phyloP scores from a whole-genome alignment of 2,888 invertebrate species.

The Tetragonula carbonaria region DNA sequence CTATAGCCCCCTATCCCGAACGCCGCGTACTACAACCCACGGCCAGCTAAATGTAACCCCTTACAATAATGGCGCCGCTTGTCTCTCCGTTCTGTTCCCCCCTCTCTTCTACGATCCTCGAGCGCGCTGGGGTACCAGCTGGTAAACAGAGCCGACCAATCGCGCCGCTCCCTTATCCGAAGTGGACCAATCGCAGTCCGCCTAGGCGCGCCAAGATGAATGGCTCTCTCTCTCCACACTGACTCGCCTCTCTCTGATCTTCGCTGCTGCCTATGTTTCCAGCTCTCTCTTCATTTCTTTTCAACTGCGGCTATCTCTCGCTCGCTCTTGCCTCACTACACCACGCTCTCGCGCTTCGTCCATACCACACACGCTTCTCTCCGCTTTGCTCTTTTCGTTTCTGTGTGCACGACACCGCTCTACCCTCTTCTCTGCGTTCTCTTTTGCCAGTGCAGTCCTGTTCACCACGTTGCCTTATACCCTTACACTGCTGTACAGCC shows the following conservation, averaged over 20 bases:
- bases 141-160: conserved; percentile 84
- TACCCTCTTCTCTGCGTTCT: conserved; percentile 45
- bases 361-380: conserved; percentile 44
- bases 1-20: conserved; percentile 93
- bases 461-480: conserved; percentile 74
- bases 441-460: conserved; percentile 67
- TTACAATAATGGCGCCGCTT: conserved; percentile 85
- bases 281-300: conserved; percentile 62
- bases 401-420: conserved; percentile 26
- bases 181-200: conserved; percentile 79
- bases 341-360: conserved; percentile 51
- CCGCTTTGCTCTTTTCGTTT: conserved; percentile 42
- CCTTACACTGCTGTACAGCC: conserved; percentile 48
- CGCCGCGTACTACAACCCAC: conserved; percentile 86
- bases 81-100: conserved; percentile 84
- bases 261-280: conserved; percentile 63
- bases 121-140: conserved; percentile 84
- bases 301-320: conserved; percentile 56
- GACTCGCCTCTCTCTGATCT: conserved; percentile 81
- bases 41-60: conserved; percentile 85
- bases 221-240: conserved; percentile 77
- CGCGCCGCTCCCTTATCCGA: conserved; percentile 78
- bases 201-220: conserved; percentile 84
- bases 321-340: conserved; percentile 49
- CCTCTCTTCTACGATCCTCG: conserved; percentile 64